phyloP scores from a whole-genome alignment of 92 coral and sea anemone species.

The Parazoanthus darwini region DNA sequence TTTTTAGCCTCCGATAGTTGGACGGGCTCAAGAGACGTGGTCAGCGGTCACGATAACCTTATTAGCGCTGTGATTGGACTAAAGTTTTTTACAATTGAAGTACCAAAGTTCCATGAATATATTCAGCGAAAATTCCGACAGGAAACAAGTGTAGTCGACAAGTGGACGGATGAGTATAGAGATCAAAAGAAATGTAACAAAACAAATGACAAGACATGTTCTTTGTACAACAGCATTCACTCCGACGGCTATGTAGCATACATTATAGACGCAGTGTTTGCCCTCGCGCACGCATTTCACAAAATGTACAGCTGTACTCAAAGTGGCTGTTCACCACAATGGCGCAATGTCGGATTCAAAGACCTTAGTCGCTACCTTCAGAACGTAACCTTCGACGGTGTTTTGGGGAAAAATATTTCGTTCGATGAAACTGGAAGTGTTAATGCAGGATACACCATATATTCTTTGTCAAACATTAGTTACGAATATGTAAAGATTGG shows the following conservation, averaged over 20 bases:
- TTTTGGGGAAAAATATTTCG: slow-evolving; percentile 41
- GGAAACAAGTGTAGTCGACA: slow-evolving; percentile 3
- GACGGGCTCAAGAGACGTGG: slow-evolving; percentile 66
- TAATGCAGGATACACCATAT: slow-evolving; percentile 53
- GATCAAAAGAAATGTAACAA: slow-evolving; percentile 26
- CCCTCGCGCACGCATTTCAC: slow-evolving; percentile 76
- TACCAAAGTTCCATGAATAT: slow-evolving; percentile 41
- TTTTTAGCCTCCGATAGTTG: slow-evolving; percentile 75
- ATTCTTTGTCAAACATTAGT: slow-evolving; percentile 36
- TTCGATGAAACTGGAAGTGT: slow-evolving; percentile 54
- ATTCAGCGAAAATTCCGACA: slow-evolving; percentile 14
- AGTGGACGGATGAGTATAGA: slow-evolving; percentile 53
- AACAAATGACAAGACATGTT: slow-evolving; percentile 6
- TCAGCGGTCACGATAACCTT: slow-evolving; percentile 48
- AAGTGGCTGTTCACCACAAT: slow-evolving; percentile 40
- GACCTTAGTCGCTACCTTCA: slow-evolving; percentile 54
- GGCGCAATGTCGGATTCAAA: slow-evolving; percentile 30
- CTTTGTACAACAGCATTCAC: slow-evolving; percentile 44
- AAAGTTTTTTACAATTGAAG: slow-evolving; percentile 42
- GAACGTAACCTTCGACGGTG: slow-evolving; percentile 55
- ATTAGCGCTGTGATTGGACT: slow-evolving; percentile 62
- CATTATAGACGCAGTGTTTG: slow-evolving; percentile 74
- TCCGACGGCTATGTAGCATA: slow-evolving; percentile 68
- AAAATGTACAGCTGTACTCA: slow-evolving; percentile 61
- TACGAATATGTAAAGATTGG: slow-evolving; percentile 49